Evolutionary conservation across 2,797 vertebrate genomes (phyloP), one percentile per base, ranked within the genome.

Genomic region (Hylomyscus alleni): DNA sequence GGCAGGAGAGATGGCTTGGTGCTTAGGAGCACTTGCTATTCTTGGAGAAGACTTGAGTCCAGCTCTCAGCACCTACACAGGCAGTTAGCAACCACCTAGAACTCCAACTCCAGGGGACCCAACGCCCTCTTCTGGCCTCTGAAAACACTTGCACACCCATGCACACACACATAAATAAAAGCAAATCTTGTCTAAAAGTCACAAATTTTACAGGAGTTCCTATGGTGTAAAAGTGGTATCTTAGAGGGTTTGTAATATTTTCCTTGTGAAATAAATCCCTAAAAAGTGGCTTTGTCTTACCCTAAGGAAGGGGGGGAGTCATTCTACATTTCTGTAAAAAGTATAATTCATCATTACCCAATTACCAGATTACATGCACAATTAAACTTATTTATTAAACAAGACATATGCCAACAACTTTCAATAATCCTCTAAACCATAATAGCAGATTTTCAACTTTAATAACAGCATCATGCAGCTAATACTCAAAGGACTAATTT

Each of bases 341-440:
- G 98, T 98, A 98, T 98, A 98, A 97, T 98, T 97, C 97, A 98
- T 98, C 98, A 98, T 96, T 98, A 98, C 98, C 97, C 98, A 98
- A 99, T 98, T 98, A 98, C 91, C 98, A 98, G 97, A 98, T 99
- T 98, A 98, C 98, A 99, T 98, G 98, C 98, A 98, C 98, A 99
- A 98, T 99, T 98, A 99, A 98, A 97, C 98, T 98, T 98, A 98
- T 98, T 98, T 98, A 98, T 98, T 99, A 98, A 99, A 98, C 95
- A 98, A 98, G 98, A 98, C 98, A 98, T 97, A 98, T 97, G 76
- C 98, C 95, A 98, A 98, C 97, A 97, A 97, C 98, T 97, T 98
- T 98, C 97, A 95, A 93, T 98, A 98, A 98, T 98, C 97, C 98
- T 97, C 95, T 97, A 97, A 98, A 97, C 95, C 97, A 80, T 97